Evolutionary conservation across 2,113 vertebrate genomes (phyloP), one percentile per base, ranked within the genome.

Genomic region (Callipepla californica): DNA sequence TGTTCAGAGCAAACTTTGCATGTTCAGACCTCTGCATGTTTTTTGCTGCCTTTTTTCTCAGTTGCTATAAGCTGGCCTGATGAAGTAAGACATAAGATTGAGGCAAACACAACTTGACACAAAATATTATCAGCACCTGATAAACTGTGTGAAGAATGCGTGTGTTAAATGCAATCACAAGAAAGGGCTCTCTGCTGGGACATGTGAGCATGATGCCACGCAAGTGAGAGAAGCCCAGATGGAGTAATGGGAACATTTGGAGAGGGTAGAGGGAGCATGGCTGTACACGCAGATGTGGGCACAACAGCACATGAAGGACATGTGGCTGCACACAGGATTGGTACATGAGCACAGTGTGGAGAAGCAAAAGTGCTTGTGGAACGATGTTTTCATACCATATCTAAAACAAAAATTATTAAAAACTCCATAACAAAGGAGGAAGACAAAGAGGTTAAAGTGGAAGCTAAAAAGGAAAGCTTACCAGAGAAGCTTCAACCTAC

Each of bases 361-460:
- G 78, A 86, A 87, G 51, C 30, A 44, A 19, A 85, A 82, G 11
- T 22, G 75, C 74, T 80, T 48, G 69, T 65, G 79, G 80, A 62
- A 80, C 16, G 9, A 85, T 76, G 81, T 79, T 94, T 85, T 91
- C 28, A 1, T 83, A 53, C 87, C 9, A 26, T 40, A 40, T 40
- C 28, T 63, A 97, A 92, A 96, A 96, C 95, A 92, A 95, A 38
- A 58, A 57, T 38, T 66, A 25, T 92, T 93, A 42, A 92, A 95
- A 93, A 15, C 65, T 38, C 67, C 83, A 93, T 96, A 93, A 77
- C 67, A 91, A 98, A 98, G 98, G 97, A 92, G 95, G 98, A 98
- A 98, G 98, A 98, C 86, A 98, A 95, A 92, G 95, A 96, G 93
- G 77, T 78, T 89, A 97, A 96, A 96, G 92, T 73, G 73, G 98